Percentiles rank a stretch among this genome's conserved stretches.
These are phyloP conservation scores for Cichladusa arquata DNA, from an alignment of 2,113 vertebrate genomes.

Conservation along the genomic window DNA sequence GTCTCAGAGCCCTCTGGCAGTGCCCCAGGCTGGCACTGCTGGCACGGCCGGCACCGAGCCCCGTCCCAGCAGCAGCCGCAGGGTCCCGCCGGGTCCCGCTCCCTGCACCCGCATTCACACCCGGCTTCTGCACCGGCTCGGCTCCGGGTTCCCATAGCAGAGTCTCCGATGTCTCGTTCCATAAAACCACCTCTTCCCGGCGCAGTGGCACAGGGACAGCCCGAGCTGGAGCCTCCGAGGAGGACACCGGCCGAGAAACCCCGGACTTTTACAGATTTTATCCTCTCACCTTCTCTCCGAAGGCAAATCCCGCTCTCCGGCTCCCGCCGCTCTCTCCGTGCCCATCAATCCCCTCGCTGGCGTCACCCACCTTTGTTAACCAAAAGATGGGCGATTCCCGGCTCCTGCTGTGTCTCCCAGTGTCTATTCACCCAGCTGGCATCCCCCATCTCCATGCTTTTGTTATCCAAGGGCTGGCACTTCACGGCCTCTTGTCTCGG, in stretches of 20 bases:
- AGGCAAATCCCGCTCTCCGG: neutral
- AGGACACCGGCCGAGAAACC: neutral
- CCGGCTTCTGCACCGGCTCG: rapidly evolving
- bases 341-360: neutral
- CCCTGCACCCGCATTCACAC: neutral
- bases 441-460: neutral
- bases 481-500: neutral
- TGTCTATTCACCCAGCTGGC: neutral
- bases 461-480: neutral
- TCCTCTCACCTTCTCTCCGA: neutral
- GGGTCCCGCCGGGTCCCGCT: rapidly evolving
- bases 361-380: neutral
- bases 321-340: no score
- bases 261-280: neutral
- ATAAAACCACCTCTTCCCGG: rapidly evolving
- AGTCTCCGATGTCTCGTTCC: neutral
- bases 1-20: rapidly evolving
- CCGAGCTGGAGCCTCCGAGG: neutral
- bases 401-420: neutral
- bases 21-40: no score
- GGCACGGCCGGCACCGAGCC: no score
- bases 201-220: neutral
- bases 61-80: neutral
- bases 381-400: neutral
- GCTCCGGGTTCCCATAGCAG: rapidly evolving